Percentiles rank a stretch among this genome's conserved stretches.
phyloP scores from a whole-genome alignment of 2,113 vertebrate genomes.

The Toxotes jaculatrix region DNA sequence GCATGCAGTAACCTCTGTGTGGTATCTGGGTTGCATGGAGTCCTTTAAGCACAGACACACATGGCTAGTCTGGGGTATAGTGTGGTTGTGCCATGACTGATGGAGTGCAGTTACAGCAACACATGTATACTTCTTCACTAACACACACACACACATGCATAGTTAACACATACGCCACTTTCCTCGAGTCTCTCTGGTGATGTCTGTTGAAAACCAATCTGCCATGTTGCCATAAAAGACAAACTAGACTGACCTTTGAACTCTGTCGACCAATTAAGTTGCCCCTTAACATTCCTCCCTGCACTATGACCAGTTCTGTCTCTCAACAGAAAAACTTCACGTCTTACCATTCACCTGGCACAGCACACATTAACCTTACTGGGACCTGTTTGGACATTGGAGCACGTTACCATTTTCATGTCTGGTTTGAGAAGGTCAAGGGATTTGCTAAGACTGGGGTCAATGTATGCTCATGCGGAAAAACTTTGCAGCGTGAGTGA shows the following conservation, averaged over 20 bases:
- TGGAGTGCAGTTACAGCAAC: constrained; percentile 43
- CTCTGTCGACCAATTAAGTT: constrained; percentile 30
- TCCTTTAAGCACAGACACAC: constrained; percentile 27
- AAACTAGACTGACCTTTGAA: constrained; percentile 51
- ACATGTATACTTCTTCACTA: background rate
- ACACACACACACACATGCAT: background rate
- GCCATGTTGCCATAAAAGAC: constrained; percentile 10
- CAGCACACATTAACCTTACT: background rate
- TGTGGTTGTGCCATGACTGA: constrained; percentile 27
- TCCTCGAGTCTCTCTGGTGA: background rate
- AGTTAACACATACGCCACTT: background rate
- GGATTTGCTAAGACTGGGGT: constrained; percentile 18
- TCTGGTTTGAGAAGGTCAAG: constrained; percentile 38
- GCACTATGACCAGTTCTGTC: background rate
- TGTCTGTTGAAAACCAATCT: background rate
- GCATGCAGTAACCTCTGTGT: constrained; percentile 30
- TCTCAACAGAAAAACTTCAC: background rate
- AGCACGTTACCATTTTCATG: constrained; percentile 37
- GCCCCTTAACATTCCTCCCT: constrained; percentile 18
- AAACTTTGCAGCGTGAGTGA: constrained; percentile 37
- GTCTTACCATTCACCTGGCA: constrained; percentile 15
- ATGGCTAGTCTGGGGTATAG: background rate
- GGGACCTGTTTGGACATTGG: background rate
- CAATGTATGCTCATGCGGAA: constrained; percentile 34
- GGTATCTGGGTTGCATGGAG: constrained; percentile 44